Base-by-base conservation (phyloP, 2,888 invertebrate species). In the Molanna angustata region DNA sequence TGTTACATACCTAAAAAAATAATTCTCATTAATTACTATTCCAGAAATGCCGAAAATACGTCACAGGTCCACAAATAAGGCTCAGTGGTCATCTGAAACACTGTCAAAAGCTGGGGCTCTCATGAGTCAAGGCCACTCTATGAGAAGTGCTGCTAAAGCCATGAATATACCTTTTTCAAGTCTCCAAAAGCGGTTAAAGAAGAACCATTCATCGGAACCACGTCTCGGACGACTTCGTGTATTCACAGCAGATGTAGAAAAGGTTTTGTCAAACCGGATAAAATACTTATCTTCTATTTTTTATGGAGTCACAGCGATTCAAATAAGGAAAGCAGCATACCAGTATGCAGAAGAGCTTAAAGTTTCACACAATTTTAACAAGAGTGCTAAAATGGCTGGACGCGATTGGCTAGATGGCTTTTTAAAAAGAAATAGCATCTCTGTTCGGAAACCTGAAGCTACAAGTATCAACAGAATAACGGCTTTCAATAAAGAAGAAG, bases 401-500 rank as follows among this genome's bases (percentile, higher is more conserved):
- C 33, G 51, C 13, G 51, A 31, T 51, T 51, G 51, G 51, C 43
- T 60, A 9, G 39, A 50, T 32, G 57, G 52, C 3, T 61, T 61
- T 52, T 42, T 55, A 21, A 59, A 21, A 17, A 61, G 60, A 55
- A 56, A 62, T 47, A 43, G 55, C 17, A 48, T 62, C 51, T 52
- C 57, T 51, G 42, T 62, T 21, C 61, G 46, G 55, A 35, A 35
- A 35, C 35, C 60, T 13, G 61, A 62, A 52, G 60, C 59, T 13
- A 62, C 59, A n/a, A 60, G 60, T 40, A 57, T 62, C 9, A 62
- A 61, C 42, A 53, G 62, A 45, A 57, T 62, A 21, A 52, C 49
- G 37, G 56, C 60, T 39, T 64, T 64, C 40, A 63, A 61, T 44
- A 61, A 54, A 50, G 35, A 50, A 35, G 61, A 61, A 52, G 54